A percentile compares a stretch with the other conserved stretches of the same genome.
Evolutionary conservation across 2,797 vertebrate genomes (phyloP).

Genomic region (Enteromius anoplus): DNA sequence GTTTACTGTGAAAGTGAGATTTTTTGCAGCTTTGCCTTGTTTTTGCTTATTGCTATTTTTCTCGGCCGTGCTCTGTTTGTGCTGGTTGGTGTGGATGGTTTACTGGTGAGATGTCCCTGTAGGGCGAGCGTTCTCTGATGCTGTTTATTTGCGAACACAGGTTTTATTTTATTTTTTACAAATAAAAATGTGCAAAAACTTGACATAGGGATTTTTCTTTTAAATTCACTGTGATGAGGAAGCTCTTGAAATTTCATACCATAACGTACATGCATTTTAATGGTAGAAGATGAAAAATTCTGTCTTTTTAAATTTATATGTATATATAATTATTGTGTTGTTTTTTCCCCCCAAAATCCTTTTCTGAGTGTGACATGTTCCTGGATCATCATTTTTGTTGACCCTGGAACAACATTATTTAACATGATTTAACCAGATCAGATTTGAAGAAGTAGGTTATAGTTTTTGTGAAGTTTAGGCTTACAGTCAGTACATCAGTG

Average conservation of each 20-base stretch:
- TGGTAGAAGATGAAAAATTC: neutral
- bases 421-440: too few species aligned
- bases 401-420: too few species aligned
- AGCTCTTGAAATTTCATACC: neutral
- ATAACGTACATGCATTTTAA: neutral
- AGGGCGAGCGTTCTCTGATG: conserved; percentile 25
- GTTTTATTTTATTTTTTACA: conserved; percentile 16
- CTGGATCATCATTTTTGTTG: too few species aligned
- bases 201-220: neutral
- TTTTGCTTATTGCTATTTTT: conserved; percentile 42
- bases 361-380: too few species aligned
- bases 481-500: too few species aligned
- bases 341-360: too few species aligned
- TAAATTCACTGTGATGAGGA: neutral
- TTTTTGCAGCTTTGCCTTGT: conserved; percentile 48
- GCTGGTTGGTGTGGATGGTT: conserved; percentile 25
- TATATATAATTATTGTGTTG: too few species aligned
- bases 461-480: too few species aligned
- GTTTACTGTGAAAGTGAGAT: conserved; percentile 59
- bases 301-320: too few species aligned
- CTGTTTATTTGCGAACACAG: conserved; percentile 21
- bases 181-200: conserved; percentile 23
- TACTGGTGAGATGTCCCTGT: conserved; percentile 36
- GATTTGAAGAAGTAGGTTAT: too few species aligned
- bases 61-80: conserved; percentile 42